These are phyloP conservation scores for Sarcophaga rosellei DNA, from an alignment of 2,888 invertebrate species.

Conservation along the genomic window DNA sequence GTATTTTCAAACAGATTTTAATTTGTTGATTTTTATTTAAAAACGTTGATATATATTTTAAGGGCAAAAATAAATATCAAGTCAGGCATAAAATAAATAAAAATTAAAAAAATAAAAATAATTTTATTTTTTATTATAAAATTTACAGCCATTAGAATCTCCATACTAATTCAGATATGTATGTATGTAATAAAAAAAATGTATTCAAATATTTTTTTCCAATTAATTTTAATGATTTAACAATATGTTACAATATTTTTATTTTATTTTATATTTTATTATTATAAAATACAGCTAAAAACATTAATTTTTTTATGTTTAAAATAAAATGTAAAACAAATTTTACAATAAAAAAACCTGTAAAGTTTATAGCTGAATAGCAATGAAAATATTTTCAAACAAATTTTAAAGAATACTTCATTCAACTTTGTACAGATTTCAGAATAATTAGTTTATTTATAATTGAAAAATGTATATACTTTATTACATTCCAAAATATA, in stretches of 20 bases:
- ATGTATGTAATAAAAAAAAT: background rate
- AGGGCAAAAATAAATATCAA: background rate
- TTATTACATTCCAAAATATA: too few species aligned
- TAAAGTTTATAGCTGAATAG: background rate
- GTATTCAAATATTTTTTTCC: background rate
- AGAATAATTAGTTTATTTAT: too few species aligned
- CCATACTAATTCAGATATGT: background rate
- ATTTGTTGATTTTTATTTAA: too few species aligned
- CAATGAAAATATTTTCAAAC: too few species aligned
- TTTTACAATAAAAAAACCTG: background rate
- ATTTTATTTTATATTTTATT: too few species aligned
- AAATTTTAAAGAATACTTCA: too few species aligned
- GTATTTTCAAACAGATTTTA: too few species aligned
- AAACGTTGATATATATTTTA: too few species aligned
- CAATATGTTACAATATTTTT: background rate
- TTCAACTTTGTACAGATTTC: too few species aligned
- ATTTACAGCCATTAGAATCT: constrained; percentile 24
- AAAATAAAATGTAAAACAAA: background rate
- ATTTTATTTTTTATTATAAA: constrained; percentile 5
- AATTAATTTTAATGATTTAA: constrained; percentile 16
- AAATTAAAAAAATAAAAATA: constrained; percentile 42
- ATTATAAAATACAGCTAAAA: too few species aligned
- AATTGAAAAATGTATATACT: too few species aligned
- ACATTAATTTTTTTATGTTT: background rate
- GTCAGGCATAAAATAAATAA: background rate